Percentiles rank a stretch among this genome's conserved stretches.
phyloP scores from a whole-genome alignment of 2,797 vertebrate genomes.

The Takifugu ocellatus region DNA sequence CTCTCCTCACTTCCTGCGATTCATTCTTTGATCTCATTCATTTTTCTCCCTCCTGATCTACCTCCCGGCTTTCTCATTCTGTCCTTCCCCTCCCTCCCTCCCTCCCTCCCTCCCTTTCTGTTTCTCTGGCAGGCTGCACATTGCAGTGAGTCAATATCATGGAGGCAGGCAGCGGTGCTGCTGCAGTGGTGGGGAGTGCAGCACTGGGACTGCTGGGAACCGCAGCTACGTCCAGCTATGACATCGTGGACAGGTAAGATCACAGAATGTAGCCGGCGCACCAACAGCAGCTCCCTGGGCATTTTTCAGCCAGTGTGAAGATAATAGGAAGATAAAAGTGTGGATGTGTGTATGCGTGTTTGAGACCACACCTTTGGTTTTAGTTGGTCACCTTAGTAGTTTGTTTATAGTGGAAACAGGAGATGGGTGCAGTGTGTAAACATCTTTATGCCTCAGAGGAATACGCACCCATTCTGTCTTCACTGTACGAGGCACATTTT shows the following conservation, averaged over 20 bases:
- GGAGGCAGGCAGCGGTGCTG: slow-evolving; percentile 82
- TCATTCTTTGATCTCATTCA: slow-evolving; percentile 39
- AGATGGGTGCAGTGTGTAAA: background rate
- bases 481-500: slow-evolving; percentile 4
- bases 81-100: slow-evolving; percentile 16
- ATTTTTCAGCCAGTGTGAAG: slow-evolving; percentile 7
- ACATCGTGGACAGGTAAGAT: slow-evolving; percentile 79
- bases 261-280: slow-evolving; percentile 8
- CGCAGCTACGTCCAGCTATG: slow-evolving; percentile 74
- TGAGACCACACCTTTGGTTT: slow-evolving; percentile 61
- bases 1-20: slow-evolving; percentile 44
- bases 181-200: slow-evolving; percentile 78
- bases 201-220: slow-evolving; percentile 78
- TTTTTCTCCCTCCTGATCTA: slow-evolving; percentile 57
- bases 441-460: too few species aligned
- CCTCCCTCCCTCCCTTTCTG: slow-evolving; percentile 29
- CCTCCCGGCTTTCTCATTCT: slow-evolving; percentile 40
- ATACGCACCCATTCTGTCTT: background rate
- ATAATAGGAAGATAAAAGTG: slow-evolving; percentile 8
- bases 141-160: slow-evolving; percentile 84
- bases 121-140: slow-evolving; percentile 72
- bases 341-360: slow-evolving; percentile 17
- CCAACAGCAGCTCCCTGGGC: slow-evolving; percentile 2
- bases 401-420: slow-evolving; percentile 55
- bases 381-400: slow-evolving; percentile 48